Conservation (phyloP, 2,797 vertebrate species). For the Poeciliopsis infans region DNA sequence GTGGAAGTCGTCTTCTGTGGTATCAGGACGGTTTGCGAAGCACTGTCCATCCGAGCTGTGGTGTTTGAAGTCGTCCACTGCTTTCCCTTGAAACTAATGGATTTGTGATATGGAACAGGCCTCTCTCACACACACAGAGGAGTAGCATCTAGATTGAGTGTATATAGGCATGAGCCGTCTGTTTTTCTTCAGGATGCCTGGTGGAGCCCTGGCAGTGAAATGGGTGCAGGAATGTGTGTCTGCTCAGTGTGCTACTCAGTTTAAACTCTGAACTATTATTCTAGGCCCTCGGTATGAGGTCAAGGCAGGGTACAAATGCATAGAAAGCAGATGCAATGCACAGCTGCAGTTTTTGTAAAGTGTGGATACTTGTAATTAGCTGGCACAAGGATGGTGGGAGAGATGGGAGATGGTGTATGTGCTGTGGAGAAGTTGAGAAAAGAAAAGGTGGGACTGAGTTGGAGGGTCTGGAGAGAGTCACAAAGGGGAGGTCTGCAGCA, state of each 20-base stretch:
- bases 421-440: slow-evolving; percentile 29
- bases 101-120: slow-evolving; percentile 65
- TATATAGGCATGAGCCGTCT: slow-evolving; percentile 69
- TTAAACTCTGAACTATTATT: slow-evolving; percentile 63
- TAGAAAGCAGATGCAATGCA: slow-evolving; percentile 7
- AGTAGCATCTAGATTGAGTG: slow-evolving; percentile 58
- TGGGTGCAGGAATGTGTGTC: slow-evolving; percentile 78
- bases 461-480: slow-evolving; percentile 45
- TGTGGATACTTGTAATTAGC: slow-evolving; percentile 18
- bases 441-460: slow-evolving; percentile 30
- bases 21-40: slow-evolving; percentile 51
- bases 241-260: slow-evolving; percentile 75
- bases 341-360: not conserved
- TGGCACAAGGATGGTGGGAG: slow-evolving; percentile 46
- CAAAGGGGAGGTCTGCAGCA: slow-evolving; percentile 55
- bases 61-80: slow-evolving; percentile 39
- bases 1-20: slow-evolving; percentile 13
- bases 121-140: slow-evolving; percentile 39
- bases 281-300: slow-evolving; percentile 40
- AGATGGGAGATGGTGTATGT: slow-evolving; percentile 22
- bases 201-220: slow-evolving; percentile 61
- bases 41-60: slow-evolving; percentile 57
- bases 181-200: slow-evolving; percentile 75
- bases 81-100: slow-evolving; percentile 61
- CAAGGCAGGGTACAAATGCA: slow-evolving; percentile 26